Evolutionary conservation across 2,888 invertebrate species (phyloP), one percentile per base, ranked within the genome.

Genomic region (Geophilus truncorum): DNA sequence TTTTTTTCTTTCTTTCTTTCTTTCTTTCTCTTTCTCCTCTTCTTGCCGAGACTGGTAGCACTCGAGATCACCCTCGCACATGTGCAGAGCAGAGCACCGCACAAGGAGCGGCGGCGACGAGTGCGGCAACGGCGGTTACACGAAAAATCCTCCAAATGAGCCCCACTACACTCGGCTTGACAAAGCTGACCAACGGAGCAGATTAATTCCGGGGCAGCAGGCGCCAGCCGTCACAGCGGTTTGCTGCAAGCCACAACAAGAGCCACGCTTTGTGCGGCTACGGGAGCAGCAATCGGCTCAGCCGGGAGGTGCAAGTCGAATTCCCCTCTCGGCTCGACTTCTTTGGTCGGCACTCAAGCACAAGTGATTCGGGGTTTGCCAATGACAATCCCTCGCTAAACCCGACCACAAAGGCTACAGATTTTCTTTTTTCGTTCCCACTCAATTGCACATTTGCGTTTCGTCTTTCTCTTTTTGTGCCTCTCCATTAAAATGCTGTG

Each of bases 121-220:
- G 57, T 62, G 23, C 21, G 57, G 7, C 21, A 21, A 21, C 21
- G 57, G 57, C 21, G 40, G 51, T 79, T 79, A 79, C 79, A 79
- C 21, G 79, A 79, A 79, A 79, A 79, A 79, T 79, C 79, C 79
- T 79, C 79, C 79, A 79, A 79, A 79, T 79, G 79, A 79, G 79
- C 79, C 79, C 57, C 28, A 57, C 79, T 79, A 79, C 79, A 79
- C 79, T 79, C 51, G 23, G 45, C 18, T 34, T 51, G 15, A 79
- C 79, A 79, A 79, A 79, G 79, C 79, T 79, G 79, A 79, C 51
- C 79, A 79, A 51, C 51, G 79, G 79, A 79, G 79, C 79, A 79
- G 79, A 32, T 51, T 34, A 79, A 79, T 79, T 62, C 57, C 57
- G 57, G 57, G 57, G 57, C 57, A 62, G 21, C 57, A 21, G 57